These are phyloP conservation scores for Hippasteria phrygiana DNA, from an alignment of 53 echinoderm and acorn worm genomes.

Conservation along the genomic window DNA sequence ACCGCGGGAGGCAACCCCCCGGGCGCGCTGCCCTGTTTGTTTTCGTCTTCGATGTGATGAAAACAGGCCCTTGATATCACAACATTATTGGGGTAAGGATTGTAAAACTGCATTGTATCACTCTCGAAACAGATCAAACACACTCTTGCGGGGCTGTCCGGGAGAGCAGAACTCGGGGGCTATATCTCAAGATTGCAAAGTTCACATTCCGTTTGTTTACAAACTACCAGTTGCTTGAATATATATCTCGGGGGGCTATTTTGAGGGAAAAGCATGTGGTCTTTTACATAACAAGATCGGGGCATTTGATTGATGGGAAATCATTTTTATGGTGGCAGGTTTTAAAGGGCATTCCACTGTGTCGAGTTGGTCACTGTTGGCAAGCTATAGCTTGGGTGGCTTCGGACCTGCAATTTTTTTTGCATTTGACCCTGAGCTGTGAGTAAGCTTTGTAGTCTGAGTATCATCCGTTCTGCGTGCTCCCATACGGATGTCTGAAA, in stretches of 20 bases:
- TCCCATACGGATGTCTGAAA: no score
- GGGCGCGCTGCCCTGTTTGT: neutral
- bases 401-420: neutral
- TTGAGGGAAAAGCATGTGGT: neutral
- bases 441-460: no score
- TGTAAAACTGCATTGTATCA: constrained; percentile 13
- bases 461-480: no score
- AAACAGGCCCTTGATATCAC: constrained; percentile 21
- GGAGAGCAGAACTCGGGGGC: constrained; percentile 25
- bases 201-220: constrained; percentile 43
- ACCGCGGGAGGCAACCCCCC: constrained; percentile 13
- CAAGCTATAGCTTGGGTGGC: neutral
- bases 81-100: neutral
- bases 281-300: constrained; percentile 4
- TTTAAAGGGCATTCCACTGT: neutral
- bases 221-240: constrained; percentile 11
- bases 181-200: neutral
- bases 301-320: constrained; percentile 15
- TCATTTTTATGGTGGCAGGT: neutral
- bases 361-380: neutral
- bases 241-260: constrained; percentile 6
- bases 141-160: neutral
- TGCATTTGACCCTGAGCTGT: no score
- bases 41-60: neutral
- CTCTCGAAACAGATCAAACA: neutral